Evolutionary conservation across 1,140 invertebrate genomes (phyloP).

Genomic region (Ceratosolen fusciceps): DNA sequence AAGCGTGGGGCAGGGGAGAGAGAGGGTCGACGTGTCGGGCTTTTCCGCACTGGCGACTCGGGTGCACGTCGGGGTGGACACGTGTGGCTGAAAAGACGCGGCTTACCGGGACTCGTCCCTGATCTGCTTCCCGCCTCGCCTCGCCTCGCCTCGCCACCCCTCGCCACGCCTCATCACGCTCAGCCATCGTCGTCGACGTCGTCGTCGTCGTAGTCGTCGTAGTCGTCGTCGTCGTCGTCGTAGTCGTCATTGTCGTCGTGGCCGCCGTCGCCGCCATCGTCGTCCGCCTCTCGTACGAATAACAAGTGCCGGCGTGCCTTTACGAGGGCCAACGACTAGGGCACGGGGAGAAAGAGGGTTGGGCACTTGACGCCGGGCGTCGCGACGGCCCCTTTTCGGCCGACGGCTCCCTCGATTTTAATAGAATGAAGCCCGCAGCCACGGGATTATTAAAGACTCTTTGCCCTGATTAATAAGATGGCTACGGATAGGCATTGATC

Average conservation of each 20-base stretch:
- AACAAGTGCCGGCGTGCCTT: constrained; percentile 5
- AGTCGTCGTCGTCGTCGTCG: too few relatives aligned
- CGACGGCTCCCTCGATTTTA: constrained; percentile 32
- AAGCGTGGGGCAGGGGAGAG: not conserved
- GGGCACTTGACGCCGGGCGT: not conserved
- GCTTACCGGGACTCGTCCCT: not conserved
- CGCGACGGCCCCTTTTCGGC: not conserved
- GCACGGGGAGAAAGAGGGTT: too few relatives aligned
- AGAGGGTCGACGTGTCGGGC: too few relatives aligned
- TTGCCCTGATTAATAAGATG: constrained; percentile 23
- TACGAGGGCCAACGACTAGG: too few relatives aligned
- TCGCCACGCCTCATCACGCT: too few relatives aligned
- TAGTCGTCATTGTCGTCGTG: too few relatives aligned
- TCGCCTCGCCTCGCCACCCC: too few relatives aligned
- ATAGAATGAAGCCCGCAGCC: constrained; percentile 13
- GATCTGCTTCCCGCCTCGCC: not conserved
- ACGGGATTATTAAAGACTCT: constrained; percentile 6
- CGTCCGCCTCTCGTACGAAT: not conserved
- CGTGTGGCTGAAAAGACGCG: constrained; percentile 11
- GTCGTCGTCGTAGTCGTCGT: too few relatives aligned
- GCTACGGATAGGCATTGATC: not conserved
- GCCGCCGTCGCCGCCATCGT: too few relatives aligned
- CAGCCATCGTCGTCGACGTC: not conserved
- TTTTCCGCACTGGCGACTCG: not conserved
- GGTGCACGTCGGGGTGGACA: not conserved